Base-by-base conservation (phyloP, 35 echinoderm and acorn worm genomes). In the Stichopus chloronotus region DNA sequence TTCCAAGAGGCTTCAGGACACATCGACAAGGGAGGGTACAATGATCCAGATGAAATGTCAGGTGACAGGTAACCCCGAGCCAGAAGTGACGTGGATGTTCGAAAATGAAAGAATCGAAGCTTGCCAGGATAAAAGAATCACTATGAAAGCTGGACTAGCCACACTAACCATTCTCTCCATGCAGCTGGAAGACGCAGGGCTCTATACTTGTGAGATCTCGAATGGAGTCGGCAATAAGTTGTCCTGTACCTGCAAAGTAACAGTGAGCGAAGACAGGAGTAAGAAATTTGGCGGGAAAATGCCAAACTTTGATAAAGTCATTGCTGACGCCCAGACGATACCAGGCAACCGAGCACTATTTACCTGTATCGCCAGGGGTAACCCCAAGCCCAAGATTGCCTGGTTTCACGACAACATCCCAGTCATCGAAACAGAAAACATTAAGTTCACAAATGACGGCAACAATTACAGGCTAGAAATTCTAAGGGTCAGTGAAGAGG, bases 251-350 rank as follows among this genome's bases (percentile, higher is more conserved):
- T 91, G 55, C 52, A 91, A 91, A 58, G 52, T 91, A 24, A 25
- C 56, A 9, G 76, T 91, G 52, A 91, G 12, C 5, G 90, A 91
- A 72, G 90, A 91, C 55, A 91, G 90, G 59, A 91, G 55, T 78
- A 91, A 91, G 58, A 91, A 91, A 65, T 91, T 91, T 91, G 90
- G 90, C 55, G 90, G 90, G 76, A 91, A 91, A 79, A 24, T 58
- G 52, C 90, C 90, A 10, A 43, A 56, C 58, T 91, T 91, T 59
- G 76, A 91, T 22, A 91, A 91, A 56, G 90, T 79, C 4, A 77
- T 91, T 6, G 17, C 74, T 78, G 20, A 91, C 53, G 90, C 76
- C 55, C 69, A 91, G 43, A 77, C 76, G 23, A 79, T 78, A 78
- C 53, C 69, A 7, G 90, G 90, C 13, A 91, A 91, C 52, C 30